A percentile compares a stretch with the other conserved stretches of the same genome.
phyloP scores from a whole-genome alignment of 2,113 vertebrate genomes.

The Centrocercus urophasianus region DNA sequence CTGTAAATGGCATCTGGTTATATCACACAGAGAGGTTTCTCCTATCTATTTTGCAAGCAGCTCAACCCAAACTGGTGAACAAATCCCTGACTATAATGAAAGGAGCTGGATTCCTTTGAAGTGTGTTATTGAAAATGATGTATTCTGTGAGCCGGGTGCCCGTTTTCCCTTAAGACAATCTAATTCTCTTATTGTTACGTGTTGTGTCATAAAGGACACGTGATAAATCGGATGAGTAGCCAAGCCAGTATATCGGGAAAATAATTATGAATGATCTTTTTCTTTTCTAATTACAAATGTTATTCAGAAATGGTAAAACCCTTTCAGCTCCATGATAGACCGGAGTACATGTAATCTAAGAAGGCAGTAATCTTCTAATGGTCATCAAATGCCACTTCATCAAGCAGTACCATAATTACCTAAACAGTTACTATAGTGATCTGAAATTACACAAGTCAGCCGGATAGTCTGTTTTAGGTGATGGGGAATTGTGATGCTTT shows the following conservation, averaged over 20 bases:
- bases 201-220: slow-evolving; percentile 10
- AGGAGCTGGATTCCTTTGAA: slow-evolving; percentile 55
- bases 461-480: background rate
- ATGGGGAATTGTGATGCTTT: background rate
- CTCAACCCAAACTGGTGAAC: slow-evolving; percentile 45
- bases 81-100: slow-evolving; percentile 44
- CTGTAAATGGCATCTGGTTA: slow-evolving; percentile 63
- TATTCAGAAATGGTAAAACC: slow-evolving; percentile 20
- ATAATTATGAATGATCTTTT: slow-evolving; percentile 67
- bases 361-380: background rate
- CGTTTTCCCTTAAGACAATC: slow-evolving; percentile 31
- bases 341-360: background rate
- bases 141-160: slow-evolving; percentile 7
- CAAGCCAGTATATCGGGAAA: slow-evolving; percentile 25
- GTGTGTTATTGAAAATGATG: slow-evolving; percentile 37
- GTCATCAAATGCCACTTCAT: background rate
- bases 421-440: background rate
- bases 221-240: slow-evolving; percentile 40
- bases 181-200: slow-evolving; percentile 6
- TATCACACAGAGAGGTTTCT: slow-evolving; percentile 52
- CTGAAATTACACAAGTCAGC: background rate
- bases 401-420: slow-evolving; percentile 21
- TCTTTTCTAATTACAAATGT: slow-evolving; percentile 28
- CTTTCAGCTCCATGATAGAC: background rate
- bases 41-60: slow-evolving; percentile 58